These are phyloP conservation scores for Meiosimyza platycephala DNA, from an alignment of 2,888 invertebrate genomes.

Conservation along the genomic window DNA sequence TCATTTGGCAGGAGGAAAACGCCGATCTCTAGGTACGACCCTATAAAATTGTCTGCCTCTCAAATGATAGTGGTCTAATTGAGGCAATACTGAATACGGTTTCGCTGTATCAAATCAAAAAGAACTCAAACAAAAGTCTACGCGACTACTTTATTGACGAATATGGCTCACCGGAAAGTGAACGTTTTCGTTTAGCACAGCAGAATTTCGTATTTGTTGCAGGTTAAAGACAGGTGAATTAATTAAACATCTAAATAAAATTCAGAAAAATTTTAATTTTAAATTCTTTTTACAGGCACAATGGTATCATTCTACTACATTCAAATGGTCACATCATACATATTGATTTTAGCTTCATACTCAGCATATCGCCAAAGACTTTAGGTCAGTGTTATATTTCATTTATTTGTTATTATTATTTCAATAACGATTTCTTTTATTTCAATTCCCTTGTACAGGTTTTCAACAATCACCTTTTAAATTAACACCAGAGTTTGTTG, in stretches of 20 bases:
- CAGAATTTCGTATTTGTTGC: constrained; percentile 95
- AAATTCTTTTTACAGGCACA: constrained; percentile 77
- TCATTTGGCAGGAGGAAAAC: constrained; percentile 80
- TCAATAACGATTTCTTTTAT: not conserved
- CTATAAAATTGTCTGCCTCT: constrained; percentile 93
- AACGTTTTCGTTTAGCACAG: constrained; percentile 91
- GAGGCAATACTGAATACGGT: constrained; percentile 95
- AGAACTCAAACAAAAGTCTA: constrained; percentile 88
- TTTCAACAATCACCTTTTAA: constrained; percentile 77
- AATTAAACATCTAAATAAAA: not conserved
- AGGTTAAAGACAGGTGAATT: constrained; percentile 95
- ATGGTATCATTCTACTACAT: constrained; percentile 97
- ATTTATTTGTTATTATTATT: not conserved
- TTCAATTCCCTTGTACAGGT: constrained; percentile 57
- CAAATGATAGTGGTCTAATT: constrained; percentile 95
- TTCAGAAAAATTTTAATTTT: not conserved
- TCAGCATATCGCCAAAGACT: constrained; percentile 97
- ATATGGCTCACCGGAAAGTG: constrained; percentile 90
- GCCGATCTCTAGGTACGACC: constrained; percentile 90
- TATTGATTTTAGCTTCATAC: constrained; percentile 99
- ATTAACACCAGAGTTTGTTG: constrained; percentile 96
- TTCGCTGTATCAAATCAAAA: constrained; percentile 97
- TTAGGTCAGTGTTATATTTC: constrained; percentile 70
- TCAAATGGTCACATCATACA: constrained; percentile 98
- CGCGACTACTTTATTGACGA: constrained; percentile 94